Evolutionary conservation across 2,888 invertebrate species (phyloP), one percentile per base, ranked within the genome.

Genomic region (Napeogenes sylphis): DNA sequence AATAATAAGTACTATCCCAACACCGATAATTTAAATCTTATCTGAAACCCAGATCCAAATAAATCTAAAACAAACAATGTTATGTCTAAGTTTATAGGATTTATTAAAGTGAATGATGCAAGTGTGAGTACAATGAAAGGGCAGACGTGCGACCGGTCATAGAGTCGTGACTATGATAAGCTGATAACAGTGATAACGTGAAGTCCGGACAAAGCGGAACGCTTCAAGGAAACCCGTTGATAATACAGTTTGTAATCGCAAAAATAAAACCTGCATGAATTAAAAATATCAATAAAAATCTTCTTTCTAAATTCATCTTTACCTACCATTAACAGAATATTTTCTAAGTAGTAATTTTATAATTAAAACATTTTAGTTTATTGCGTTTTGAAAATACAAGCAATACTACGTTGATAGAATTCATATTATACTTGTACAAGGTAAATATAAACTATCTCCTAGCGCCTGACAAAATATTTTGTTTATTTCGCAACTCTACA

Each of bases 111-210:
- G 62, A 63, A 61, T 21, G 21, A 21, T 35, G 53, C 59, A 63
- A 60, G 59, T 55, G 35, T 42, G 30, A 47, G 63, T 59, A 66
- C 66, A 68, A 66, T 59, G 63, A 68, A 68, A 64, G 69, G 68
- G 66, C 67, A 68, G 69, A 66, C 67, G 68, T 66, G 69, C 75
- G 83, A 80, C 82, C 84, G 87, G 86, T 85, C 87, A 85, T 78
- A 74, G 69, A 77, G 79, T 81, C 85, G 81, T 79, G 80, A 80
- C 77, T 77, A 66, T 75, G 84, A 85, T 85, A 84, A 83, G 77
- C 70, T 77, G 83, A 84, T 84, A 81, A 79, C 62, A 59, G 62
- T 72, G 74, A 77, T 76, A 65, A 51, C 55, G 70, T 70, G 67
- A 67, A 69, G 66, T 68, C 65, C 70, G 78, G 79, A 85, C 85